Evolutionary conservation across 2,888 invertebrate species (phyloP).

Genomic region (Drosophila lacicola): DNA sequence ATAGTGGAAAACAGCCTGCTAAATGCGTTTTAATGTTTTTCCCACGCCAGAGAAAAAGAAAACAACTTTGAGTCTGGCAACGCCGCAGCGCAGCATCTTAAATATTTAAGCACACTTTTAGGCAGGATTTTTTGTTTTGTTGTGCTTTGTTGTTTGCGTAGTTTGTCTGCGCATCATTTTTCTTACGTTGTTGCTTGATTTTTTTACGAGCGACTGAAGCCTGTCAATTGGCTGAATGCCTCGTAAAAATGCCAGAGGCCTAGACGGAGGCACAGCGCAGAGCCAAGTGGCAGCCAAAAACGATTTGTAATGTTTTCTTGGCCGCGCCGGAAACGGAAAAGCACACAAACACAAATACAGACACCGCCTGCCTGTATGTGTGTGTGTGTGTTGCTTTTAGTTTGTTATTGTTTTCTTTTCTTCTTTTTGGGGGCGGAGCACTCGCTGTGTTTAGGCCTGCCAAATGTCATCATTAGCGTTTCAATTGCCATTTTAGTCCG

Average conservation of each 20-base stretch:
- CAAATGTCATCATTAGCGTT: conserved; percentile 82
- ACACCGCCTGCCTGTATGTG: conserved; percentile 15
- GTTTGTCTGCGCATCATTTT: conserved; percentile 77
- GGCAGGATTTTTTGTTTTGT: conserved; percentile 40
- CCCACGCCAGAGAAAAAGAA: conserved; percentile 24
- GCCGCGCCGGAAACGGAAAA: conserved; percentile 77
- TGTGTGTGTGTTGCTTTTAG: conserved; percentile 59
- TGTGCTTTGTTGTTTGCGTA: conserved; percentile 36
- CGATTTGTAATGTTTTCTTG: conserved; percentile 80
- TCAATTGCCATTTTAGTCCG: conserved; percentile 80
- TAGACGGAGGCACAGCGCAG: conserved; percentile 41
- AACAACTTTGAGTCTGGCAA: conserved; percentile 54
- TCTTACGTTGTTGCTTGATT: conserved; percentile 70
- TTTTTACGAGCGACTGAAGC: conserved; percentile 80
- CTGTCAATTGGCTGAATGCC: conserved; percentile 82
- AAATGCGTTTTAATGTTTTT: conserved; percentile 78
- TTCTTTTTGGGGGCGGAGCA: conserved; percentile 5
- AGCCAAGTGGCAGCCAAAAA: conserved; percentile 61
- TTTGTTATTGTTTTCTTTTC: conserved; percentile 71
- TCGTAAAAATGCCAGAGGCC: conserved; percentile 79
- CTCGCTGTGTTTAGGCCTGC: conserved; percentile 68
- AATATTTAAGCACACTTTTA: conserved; percentile 76
- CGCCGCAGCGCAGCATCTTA: conserved; percentile 50
- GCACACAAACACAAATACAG: conserved; percentile 49
- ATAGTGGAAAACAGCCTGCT: conserved; percentile 60